These are phyloP conservation scores for Pogonocherus hispidulus DNA, from an alignment of 2,888 invertebrate genomes.

Conservation along the genomic window DNA sequence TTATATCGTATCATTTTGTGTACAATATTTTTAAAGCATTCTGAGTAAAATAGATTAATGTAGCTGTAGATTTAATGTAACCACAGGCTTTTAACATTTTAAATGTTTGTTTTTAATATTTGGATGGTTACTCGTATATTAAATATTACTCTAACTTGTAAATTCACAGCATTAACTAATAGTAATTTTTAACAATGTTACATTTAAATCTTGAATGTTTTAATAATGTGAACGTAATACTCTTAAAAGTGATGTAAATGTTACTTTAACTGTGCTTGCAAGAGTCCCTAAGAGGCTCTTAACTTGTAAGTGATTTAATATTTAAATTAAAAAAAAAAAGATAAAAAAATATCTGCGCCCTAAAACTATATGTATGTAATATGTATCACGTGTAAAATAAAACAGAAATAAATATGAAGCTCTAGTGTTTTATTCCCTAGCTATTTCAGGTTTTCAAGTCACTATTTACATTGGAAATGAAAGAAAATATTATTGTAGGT, in stretches of 20 bases:
- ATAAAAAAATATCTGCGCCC: constrained; percentile 34
- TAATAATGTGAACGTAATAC: background rate
- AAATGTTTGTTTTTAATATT: constrained; percentile 39
- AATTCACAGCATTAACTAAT: constrained; percentile 48
- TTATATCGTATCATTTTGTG: background rate
- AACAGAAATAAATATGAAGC: constrained; percentile 29
- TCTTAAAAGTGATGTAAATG: constrained; percentile 16
- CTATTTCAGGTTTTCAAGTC: background rate
- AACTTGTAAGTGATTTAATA: constrained; percentile 42
- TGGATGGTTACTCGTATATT: constrained; percentile 41
- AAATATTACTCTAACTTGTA: constrained; percentile 12
- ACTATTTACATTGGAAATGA: constrained; percentile 1
- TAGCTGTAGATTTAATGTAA: constrained; percentile 16
- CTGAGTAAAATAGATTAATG: background rate
- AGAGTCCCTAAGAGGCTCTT: background rate
- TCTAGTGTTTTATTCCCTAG: constrained; percentile 10
- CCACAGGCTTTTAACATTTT: constrained; percentile 43
- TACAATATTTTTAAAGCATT: background rate
- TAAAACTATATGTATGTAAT: constrained; percentile 41
- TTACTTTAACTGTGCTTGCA: constrained; percentile 26
- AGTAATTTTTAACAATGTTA: constrained; percentile 53
- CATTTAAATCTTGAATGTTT: constrained; percentile 33
- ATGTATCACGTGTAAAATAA: constrained; percentile 43
- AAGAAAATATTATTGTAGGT: constrained; percentile 5
- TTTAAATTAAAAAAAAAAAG: constrained; percentile 26